Percentiles rank a stretch among this genome's conserved stretches.
These are phyloP conservation scores for human (Homo sapiens) DNA, from an alignment of 2,113 vertebrate species.

Conservation along the genomic window DNA sequence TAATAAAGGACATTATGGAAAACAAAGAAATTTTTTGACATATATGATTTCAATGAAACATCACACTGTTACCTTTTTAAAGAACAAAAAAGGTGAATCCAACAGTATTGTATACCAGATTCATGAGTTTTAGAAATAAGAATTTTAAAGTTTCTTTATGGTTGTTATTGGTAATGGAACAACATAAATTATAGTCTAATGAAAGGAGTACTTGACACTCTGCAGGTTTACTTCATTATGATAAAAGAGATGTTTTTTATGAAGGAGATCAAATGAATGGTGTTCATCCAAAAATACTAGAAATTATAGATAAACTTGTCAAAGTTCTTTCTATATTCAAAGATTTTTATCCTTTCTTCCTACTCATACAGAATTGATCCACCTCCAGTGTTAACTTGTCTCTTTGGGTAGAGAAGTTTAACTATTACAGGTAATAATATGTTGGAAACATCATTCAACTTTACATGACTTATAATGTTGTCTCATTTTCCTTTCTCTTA, in stretches of 20 bases:
- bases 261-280: neutral
- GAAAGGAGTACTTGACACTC: slow-evolving; percentile 25
- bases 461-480: neutral
- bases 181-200: neutral
- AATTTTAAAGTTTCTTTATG: slow-evolving; percentile 3
- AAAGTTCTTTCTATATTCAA: neutral
- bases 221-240: neutral
- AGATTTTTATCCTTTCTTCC: neutral
- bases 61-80: neutral
- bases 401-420: neutral
- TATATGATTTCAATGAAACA: neutral
- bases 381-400: neutral
- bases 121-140: neutral
- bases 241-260: neutral
- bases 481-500: slow-evolving; percentile 76
- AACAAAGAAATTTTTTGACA: neutral
- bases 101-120: neutral
- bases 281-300: neutral
- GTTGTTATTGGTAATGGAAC: slow-evolving; percentile 2
- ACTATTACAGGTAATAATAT: neutral
- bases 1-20: neutral
- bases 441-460: neutral
- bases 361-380: neutral
- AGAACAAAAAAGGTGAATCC: neutral
- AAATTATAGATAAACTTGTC: neutral